phyloP scores from a whole-genome alignment of 2,888 invertebrate species.

The Dryomyza anilis region DNA sequence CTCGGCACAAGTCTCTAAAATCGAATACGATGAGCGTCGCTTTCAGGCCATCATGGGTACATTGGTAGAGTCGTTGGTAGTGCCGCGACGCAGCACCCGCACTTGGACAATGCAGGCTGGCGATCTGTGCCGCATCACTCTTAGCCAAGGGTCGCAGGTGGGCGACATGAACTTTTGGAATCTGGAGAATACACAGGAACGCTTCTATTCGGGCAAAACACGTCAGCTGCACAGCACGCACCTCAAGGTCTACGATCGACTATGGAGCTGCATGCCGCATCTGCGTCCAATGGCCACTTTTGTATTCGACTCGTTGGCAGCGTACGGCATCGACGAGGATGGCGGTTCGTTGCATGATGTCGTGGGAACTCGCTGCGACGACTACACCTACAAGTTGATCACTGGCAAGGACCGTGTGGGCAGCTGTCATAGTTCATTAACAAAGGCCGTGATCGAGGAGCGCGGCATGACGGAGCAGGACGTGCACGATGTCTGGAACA shows the following conservation, averaged over 20 bases:
- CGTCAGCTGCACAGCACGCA: constrained; percentile 62
- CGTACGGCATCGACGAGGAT: constrained; percentile 63
- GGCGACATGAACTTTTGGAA: constrained; percentile 64
- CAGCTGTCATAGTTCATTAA: constrained; percentile 62
- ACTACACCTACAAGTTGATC: constrained; percentile 62
- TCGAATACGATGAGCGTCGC: constrained; percentile 56
- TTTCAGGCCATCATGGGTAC: constrained; percentile 52
- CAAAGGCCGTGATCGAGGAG: constrained; percentile 56
- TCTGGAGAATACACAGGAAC: constrained; percentile 59
- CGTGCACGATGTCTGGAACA: constrained; percentile 65
- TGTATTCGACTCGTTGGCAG: constrained; percentile 60
- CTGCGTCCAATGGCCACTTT: constrained; percentile 63
- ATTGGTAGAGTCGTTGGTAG: constrained; percentile 48
- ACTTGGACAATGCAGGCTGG: constrained; percentile 60
- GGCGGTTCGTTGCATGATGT: constrained; percentile 63
- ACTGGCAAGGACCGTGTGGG: constrained; percentile 60
- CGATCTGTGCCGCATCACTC: constrained; percentile 61
- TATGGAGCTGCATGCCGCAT: constrained; percentile 63
- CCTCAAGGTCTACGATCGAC: constrained; percentile 61
- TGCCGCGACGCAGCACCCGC: constrained; percentile 58
- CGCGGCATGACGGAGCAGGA: constrained; percentile 60
- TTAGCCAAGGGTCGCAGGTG: constrained; percentile 62
- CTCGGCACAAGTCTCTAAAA: constrained; percentile 49
- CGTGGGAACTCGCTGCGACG: constrained; percentile 63
- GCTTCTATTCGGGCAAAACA: constrained; percentile 63